These are phyloP conservation scores for Bos taurus DNA, from an alignment of 2,113 vertebrate genomes.

Conservation along the genomic window DNA sequence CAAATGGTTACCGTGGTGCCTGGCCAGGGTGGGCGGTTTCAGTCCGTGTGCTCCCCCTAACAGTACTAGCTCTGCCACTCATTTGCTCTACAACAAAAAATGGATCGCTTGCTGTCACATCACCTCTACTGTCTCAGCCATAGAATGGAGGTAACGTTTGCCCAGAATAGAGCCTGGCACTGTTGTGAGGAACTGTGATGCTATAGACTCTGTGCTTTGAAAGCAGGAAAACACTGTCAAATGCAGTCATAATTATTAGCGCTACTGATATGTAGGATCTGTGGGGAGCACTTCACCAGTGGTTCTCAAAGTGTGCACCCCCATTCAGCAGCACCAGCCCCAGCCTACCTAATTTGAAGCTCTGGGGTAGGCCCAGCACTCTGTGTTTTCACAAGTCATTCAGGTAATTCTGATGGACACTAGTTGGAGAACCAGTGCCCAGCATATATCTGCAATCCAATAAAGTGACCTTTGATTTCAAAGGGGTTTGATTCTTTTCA, in stretches of 20 bases:
- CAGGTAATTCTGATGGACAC: background rate
- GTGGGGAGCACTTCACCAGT: fast-evolving
- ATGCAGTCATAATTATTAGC: background rate
- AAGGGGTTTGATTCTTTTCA: background rate
- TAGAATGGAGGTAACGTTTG: background rate
- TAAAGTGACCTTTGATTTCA: background rate
- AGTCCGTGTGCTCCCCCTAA: background rate
- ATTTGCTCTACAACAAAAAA: too few species aligned
- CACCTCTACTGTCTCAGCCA: background rate
- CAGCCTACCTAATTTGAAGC: background rate
- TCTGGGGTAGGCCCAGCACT: too few species aligned
- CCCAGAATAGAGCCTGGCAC: background rate
- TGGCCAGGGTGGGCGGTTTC: background rate
- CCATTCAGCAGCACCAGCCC: fast-evolving
- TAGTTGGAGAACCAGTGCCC: background rate
- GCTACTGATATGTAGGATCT: too few species aligned
- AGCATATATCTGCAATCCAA: background rate
- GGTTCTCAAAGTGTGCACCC: background rate
- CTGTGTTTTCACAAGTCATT: background rate
- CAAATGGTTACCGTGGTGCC: background rate
- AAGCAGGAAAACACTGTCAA: background rate
- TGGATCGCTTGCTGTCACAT: background rate
- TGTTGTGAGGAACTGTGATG: background rate
- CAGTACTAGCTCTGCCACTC: background rate
- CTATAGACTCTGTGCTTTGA: background rate